phyloP scores from a whole-genome alignment of 2,797 vertebrate species.

The Enteromius thamalakanensis region DNA sequence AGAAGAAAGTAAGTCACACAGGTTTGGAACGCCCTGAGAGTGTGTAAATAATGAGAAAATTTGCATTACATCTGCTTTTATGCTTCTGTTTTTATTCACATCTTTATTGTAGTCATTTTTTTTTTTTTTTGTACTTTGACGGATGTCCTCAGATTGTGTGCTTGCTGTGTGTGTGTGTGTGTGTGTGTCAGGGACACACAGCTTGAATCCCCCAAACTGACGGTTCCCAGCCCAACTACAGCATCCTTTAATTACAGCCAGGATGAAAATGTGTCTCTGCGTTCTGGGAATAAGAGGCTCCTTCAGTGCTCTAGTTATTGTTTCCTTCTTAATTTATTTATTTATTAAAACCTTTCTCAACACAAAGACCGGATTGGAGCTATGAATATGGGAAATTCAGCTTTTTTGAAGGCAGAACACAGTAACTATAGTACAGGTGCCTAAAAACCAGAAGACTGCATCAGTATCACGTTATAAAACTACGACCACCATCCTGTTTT shows the following conservation, averaged over 20 bases:
- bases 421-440: constrained; percentile 11
- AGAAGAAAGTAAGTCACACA: background rate
- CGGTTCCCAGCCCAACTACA: constrained; percentile 37
- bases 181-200: constrained; percentile 21
- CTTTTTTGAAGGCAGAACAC: constrained; percentile 1
- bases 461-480: background rate
- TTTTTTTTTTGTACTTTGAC: background rate
- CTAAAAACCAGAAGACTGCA: constrained; percentile 31
- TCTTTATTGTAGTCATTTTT: background rate
- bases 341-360: constrained; percentile 43
- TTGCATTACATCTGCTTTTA: constrained; percentile 12
- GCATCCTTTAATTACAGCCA: constrained; percentile 69
- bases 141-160: background rate
- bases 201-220: constrained; percentile 28
- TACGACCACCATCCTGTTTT: background rate
- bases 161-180: background rate
- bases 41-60: background rate
- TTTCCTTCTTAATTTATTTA: constrained; percentile 48
- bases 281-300: constrained; percentile 61
- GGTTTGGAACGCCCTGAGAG: background rate
- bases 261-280: constrained; percentile 59
- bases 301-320: constrained; percentile 70
- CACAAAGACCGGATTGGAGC: constrained; percentile 30
- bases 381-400: background rate
- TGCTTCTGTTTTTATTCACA: background rate